Evolutionary conservation across 2,888 invertebrate genomes (phyloP).

Genomic region (Coremacera marginata): DNA sequence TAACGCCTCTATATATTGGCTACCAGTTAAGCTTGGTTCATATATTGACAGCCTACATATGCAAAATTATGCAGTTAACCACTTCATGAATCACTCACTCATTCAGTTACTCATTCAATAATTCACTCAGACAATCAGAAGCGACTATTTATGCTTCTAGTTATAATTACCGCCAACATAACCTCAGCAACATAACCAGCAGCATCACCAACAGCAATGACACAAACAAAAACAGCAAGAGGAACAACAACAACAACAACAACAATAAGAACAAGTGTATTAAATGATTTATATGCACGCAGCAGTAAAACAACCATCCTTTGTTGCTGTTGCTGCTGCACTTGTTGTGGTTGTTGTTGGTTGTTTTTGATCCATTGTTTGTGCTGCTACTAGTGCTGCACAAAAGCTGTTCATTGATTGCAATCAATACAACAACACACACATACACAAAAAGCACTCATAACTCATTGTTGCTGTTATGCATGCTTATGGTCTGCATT

Average conservation of each 20-base stretch:
- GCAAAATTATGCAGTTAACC: too few relatives aligned
- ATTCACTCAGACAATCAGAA: too few relatives aligned
- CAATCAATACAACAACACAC: slow-evolving; percentile 7
- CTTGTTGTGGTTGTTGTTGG: not conserved
- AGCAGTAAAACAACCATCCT: not conserved
- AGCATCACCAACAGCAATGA: not conserved
- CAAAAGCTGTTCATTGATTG: slow-evolving; percentile 14
- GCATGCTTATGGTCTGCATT: not conserved
- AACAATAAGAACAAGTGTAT: too few relatives aligned
- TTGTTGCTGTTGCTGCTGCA: not conserved
- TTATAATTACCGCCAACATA: too few relatives aligned
- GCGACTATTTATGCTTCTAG: too few relatives aligned
- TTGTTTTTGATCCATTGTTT: not conserved
- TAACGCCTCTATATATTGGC: too few relatives aligned
- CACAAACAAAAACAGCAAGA: not conserved
- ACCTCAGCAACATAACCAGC: not conserved
- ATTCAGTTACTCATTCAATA: too few relatives aligned
- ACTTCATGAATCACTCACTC: too few relatives aligned
- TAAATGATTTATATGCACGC: slow-evolving; percentile 4
- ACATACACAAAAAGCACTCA: not conserved
- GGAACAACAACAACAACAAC: not conserved
- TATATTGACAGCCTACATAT: too few relatives aligned
- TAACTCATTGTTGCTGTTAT: slow-evolving; percentile 5
- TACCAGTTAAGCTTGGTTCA: too few relatives aligned
- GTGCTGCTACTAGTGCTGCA: not conserved